These are phyloP conservation scores for Ifrita kowaldi DNA, from an alignment of 2,113 vertebrate species.

Conservation along the genomic window DNA sequence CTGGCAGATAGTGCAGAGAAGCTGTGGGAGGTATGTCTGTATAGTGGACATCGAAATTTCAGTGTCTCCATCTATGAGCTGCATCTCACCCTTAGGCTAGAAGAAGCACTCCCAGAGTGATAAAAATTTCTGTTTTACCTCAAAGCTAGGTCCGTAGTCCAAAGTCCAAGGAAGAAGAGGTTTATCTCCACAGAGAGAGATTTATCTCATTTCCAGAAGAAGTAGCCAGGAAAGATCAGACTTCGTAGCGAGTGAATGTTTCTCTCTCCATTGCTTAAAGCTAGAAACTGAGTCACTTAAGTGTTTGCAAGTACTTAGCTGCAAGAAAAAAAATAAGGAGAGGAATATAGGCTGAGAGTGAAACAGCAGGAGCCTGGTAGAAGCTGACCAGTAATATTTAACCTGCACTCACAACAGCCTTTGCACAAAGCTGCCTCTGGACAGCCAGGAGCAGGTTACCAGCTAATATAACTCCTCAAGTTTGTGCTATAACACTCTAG, in stretches of 20 bases:
- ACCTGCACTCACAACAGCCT: neutral
- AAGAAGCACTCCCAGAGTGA: neutral
- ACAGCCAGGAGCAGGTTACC: neutral
- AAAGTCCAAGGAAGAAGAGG: neutral
- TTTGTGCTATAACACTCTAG: neutral
- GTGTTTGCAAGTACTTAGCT: neutral
- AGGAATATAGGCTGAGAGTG: neutral
- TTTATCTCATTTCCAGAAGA: neutral
- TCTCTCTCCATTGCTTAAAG: neutral
- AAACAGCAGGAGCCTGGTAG: neutral
- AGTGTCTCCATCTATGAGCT: neutral
- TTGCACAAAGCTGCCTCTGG: neutral
- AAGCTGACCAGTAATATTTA: neutral
- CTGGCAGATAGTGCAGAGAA: neutral
- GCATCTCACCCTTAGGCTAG: neutral
- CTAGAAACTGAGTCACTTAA: neutral
- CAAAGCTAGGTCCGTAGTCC: neutral
- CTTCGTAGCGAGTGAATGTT: neutral
- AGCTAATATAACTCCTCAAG: neutral
- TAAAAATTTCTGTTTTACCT: neutral
- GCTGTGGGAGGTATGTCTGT: neutral
- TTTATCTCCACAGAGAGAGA: neutral
- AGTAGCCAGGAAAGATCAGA: neutral
- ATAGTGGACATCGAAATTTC: neutral
- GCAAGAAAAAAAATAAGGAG: neutral